Conservation (phyloP, 2,797 vertebrate species). For the Astyanax mexicanus region DNA sequence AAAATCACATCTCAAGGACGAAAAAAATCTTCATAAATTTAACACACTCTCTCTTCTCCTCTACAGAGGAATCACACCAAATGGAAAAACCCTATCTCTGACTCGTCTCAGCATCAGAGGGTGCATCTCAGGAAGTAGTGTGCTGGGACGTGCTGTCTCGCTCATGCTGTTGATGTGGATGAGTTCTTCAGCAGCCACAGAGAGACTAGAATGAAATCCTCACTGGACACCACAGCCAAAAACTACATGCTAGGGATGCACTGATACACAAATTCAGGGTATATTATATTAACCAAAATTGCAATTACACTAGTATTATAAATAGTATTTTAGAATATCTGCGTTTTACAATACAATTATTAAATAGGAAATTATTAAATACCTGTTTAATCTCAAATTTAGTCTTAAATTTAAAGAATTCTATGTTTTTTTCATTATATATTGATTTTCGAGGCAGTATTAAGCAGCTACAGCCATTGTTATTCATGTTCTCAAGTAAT, state of each 20-base stretch:
- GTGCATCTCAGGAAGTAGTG: conserved; percentile 13
- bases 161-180: neutral
- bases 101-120: conserved; percentile 12
- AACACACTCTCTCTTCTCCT: neutral
- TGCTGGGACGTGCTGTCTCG: neutral
- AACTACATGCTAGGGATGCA: neutral
- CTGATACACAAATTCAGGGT: neutral
- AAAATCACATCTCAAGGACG: conserved; percentile 16
- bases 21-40: conserved; percentile 5
- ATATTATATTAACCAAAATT: too few relatives aligned
- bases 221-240: neutral
- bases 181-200: neutral
- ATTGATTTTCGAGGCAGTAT: too few relatives aligned
- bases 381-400: too few relatives aligned
- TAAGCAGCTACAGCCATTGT: too few relatives aligned
- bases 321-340: too few relatives aligned
- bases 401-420: too few relatives aligned
- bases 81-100: neutral
- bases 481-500: too few relatives aligned
- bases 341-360: too few relatives aligned
- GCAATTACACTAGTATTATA: neutral
- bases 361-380: too few relatives aligned
- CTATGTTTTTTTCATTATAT: too few relatives aligned
- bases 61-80: neutral
- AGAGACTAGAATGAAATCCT: neutral